These are phyloP conservation scores for Amyelois transitella DNA, from an alignment of 1,140 invertebrate species.

Conservation along the genomic window DNA sequence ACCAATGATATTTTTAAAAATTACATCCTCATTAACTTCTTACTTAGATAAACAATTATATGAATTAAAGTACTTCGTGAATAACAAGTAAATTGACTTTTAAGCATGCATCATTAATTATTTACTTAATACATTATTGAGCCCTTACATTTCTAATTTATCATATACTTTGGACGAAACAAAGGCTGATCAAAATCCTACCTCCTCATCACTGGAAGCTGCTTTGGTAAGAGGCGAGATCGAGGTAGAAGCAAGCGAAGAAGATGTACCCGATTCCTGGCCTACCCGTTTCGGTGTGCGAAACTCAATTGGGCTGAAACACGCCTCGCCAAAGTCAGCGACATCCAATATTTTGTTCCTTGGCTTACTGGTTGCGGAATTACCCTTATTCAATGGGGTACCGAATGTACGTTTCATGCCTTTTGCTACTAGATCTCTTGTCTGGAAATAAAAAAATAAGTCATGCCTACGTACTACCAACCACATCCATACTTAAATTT, in stretches of 20 bases:
- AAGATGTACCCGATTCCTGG: constrained; percentile 31
- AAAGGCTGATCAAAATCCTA: constrained; percentile 8
- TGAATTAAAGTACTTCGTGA: too few relatives aligned
- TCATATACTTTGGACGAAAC: too few relatives aligned
- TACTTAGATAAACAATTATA: too few relatives aligned
- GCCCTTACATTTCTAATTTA: too few relatives aligned
- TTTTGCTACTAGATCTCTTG: constrained; percentile 39
- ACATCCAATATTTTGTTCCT: constrained; percentile 56
- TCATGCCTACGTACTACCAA: too few relatives aligned
- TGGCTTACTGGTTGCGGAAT: constrained; percentile 22
- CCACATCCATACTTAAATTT: too few relatives aligned
- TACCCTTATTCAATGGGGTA: constrained; percentile 40
- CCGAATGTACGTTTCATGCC: constrained; percentile 63
- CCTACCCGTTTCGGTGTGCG: constrained; percentile 35
- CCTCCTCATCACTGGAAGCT: constrained; percentile 52
- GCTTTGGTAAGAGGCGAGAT: constrained; percentile 52
- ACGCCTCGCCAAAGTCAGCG: constrained; percentile 48
- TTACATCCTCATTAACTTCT: too few relatives aligned
- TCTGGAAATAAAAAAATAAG: constrained; percentile 37
- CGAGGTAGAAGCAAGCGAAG: constrained; percentile 43
- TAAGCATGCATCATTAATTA: too few relatives aligned
- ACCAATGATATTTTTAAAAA: too few relatives aligned
- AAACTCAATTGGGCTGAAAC: constrained; percentile 56
- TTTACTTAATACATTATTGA: too few relatives aligned
- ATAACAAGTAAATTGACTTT: too few relatives aligned